Conservation (phyloP, 2,797 vertebrate genomes). For the Coreius guichenoti region DNA sequence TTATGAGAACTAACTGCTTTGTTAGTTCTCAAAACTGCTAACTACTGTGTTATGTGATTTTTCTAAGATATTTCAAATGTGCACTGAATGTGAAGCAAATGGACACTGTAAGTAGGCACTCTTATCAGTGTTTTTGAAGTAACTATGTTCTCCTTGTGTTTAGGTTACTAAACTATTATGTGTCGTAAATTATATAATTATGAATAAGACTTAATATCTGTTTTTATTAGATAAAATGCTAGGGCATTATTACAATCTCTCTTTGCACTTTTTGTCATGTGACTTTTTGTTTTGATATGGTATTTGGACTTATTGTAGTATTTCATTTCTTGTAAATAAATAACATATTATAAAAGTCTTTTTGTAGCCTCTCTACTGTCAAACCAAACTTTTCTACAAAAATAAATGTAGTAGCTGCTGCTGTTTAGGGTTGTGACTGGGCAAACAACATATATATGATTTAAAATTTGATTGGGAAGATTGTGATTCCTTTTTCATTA, state of each 20-base stretch:
- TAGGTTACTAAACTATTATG: background rate
- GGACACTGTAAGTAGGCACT: background rate
- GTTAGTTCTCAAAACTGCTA: too few species aligned
- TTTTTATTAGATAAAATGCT: background rate
- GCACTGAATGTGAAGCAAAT: background rate
- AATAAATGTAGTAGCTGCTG: too few species aligned
- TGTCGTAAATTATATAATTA: background rate
- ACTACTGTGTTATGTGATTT: background rate
- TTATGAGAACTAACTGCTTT: slow-evolving; percentile 56
- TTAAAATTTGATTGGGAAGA: too few species aligned
- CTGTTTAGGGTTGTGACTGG: too few species aligned
- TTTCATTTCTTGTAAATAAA: slow-evolving; percentile 32
- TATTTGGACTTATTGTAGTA: background rate
- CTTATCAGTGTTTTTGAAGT: background rate
- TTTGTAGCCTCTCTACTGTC: background rate
- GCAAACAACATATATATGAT: background rate
- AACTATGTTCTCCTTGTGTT: background rate
- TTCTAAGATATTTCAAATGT: background rate
- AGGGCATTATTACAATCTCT: background rate
- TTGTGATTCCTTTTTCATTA: too few species aligned
- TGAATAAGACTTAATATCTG: background rate
- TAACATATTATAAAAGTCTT: background rate
- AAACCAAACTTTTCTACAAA: background rate
- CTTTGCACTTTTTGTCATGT: background rate
- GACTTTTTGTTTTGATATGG: background rate